phyloP scores from a whole-genome alignment of 2,797 vertebrate genomes.

The Ataeniobius toweri region DNA sequence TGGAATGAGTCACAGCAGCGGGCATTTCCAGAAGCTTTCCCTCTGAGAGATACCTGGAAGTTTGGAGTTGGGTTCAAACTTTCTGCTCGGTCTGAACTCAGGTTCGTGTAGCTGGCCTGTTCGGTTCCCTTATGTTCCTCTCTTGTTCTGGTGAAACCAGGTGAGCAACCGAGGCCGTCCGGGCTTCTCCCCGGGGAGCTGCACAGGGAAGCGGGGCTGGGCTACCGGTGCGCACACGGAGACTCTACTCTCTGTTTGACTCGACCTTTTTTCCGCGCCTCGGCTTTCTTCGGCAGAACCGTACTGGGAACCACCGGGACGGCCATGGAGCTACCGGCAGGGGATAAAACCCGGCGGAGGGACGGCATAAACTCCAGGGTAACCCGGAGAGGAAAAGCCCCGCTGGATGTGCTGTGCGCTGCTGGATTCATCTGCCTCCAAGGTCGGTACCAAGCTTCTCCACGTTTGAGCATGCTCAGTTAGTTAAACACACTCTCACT shows the following conservation, averaged over 20 bases:
- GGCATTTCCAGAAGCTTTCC: background rate
- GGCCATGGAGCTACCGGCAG: conserved; percentile 66
- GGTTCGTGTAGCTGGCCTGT: conserved; percentile 28
- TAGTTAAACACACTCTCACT: background rate
- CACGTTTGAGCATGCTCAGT: background rate
- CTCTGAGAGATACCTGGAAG: conserved; percentile 26
- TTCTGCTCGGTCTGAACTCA: conserved; percentile 43
- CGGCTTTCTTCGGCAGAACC: conserved; percentile 26
- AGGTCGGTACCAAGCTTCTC: conserved; percentile 62
- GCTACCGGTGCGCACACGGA: conserved; percentile 51
- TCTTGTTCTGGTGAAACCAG: conserved; percentile 36
- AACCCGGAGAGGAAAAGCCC: conserved; percentile 31
- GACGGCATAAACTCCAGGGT: conserved; percentile 39
- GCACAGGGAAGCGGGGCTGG: conserved; percentile 37
- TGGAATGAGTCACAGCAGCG: conserved; percentile 14
- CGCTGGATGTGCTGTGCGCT: conserved; percentile 36
- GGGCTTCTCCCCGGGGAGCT: conserved; percentile 20
- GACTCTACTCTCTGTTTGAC: conserved; percentile 13
- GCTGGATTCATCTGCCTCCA: conserved; percentile 68
- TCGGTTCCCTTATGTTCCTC: conserved; percentile 46
- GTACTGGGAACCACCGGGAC: conserved; percentile 28
- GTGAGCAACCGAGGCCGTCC: conserved; percentile 44
- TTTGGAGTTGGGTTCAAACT: conserved; percentile 59
- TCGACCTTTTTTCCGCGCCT: conserved; percentile 15
- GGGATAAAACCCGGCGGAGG: conserved; percentile 36